Conservation (phyloP, 2,888 invertebrate genomes). For the Aplocera efformata region DNA sequence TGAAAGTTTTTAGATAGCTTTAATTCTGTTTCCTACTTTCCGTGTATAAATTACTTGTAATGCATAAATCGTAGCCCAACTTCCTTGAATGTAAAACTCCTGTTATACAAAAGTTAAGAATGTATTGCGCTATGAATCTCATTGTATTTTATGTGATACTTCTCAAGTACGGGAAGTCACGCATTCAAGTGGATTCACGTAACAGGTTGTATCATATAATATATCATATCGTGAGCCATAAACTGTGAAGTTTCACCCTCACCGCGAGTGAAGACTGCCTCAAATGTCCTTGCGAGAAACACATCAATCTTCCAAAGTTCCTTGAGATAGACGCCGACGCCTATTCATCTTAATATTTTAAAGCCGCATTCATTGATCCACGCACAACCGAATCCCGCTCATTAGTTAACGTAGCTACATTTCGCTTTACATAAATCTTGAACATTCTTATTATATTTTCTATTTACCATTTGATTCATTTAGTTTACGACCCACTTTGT, state of each 20-base stretch:
- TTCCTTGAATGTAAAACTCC: neutral
- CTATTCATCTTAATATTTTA: conserved; percentile 48
- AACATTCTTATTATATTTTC: too few species aligned
- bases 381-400: conserved; percentile 31
- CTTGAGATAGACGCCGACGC: conserved; percentile 25
- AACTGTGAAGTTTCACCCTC: conserved; percentile 44
- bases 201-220: conserved; percentile 38
- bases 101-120: conserved; percentile 1
- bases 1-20: too few species aligned
- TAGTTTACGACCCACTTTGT: too few species aligned
- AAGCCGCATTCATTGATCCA: conserved; percentile 46
- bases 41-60: too few species aligned
- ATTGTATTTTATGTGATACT: conserved; percentile 12
- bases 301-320: conserved; percentile 56
- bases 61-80: too few species aligned
- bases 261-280: conserved; percentile 32
- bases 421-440: conserved; percentile 9
- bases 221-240: conserved; percentile 39
- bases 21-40: too few species aligned
- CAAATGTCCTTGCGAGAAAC: conserved; percentile 46
- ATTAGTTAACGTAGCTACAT: conserved; percentile 26
- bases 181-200: conserved; percentile 29
- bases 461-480: too few species aligned
- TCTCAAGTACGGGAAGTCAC: conserved; percentile 10
- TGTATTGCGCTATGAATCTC: conserved; percentile 26